These are phyloP conservation scores for Ametastegia equiseti DNA, from an alignment of 2,888 invertebrate species.

Conservation along the genomic window DNA sequence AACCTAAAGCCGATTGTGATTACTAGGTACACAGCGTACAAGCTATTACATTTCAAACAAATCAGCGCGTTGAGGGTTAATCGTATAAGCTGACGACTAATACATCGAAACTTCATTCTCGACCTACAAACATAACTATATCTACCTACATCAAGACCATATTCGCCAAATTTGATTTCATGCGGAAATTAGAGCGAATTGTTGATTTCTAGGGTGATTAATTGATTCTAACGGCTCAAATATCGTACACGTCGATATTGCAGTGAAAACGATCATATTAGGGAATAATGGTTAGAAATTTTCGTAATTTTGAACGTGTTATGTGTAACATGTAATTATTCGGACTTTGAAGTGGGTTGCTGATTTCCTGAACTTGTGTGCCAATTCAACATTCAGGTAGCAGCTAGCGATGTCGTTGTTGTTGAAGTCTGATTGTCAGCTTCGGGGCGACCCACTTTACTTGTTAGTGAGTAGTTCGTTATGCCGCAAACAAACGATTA, in stretches of 20 bases:
- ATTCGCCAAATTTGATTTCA: constrained; percentile 1
- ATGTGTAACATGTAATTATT: neutral
- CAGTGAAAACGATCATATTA: no score
- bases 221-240: neutral
- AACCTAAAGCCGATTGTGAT: constrained; percentile 3
- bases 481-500: neutral
- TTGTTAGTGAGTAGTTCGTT: neutral
- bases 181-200: neutral
- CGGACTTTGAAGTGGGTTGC: neutral
- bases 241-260: neutral
- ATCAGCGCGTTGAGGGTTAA: neutral
- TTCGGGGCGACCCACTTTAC: neutral
- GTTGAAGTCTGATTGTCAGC: neutral
- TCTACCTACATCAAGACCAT: neutral
- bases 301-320: no score
- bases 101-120: neutral
- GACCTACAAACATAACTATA: no score
- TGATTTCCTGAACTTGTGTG: neutral
- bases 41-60: neutral
- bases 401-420: neutral
- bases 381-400: neutral
- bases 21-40: neutral
- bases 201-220: neutral
- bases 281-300: no score
- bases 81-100: neutral